Evolutionary conservation across 2,888 invertebrate species (phyloP), one percentile per base, ranked within the genome.

Genomic region (Sicus ferrugineus): DNA sequence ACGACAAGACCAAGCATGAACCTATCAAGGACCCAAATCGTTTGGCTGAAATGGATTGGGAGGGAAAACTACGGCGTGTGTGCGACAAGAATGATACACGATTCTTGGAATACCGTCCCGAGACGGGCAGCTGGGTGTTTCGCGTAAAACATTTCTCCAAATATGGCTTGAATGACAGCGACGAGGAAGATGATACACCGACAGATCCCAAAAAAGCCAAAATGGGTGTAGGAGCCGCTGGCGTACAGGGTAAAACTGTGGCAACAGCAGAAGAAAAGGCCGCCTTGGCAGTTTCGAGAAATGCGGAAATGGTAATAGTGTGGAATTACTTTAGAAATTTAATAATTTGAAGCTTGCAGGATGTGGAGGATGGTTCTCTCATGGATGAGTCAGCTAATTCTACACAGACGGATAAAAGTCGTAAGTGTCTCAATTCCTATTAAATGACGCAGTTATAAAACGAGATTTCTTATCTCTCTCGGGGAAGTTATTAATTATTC

Each of bases 71-170:
- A 69, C 91, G 96, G 19, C 89, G 91, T 34, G 92, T 93, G 0
- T 94, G 96, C 70, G 90, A 91, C 73, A 94, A 93, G 77, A 93
- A 97, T 84, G 93, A 92, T 73, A 96, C 96, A 0, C 90, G 92
- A 67, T 99, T 98, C 84, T 90, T 97, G 5, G 98, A 98, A 81
- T 98, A 97, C 85, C 89, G 96, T 0, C 95, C 97, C 0, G 94
- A 95, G 82, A 96, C 96, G 2, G 98, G 98, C 28, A 96, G 97
- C 67, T 99, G 98, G 98, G 97, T 97, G 64, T 98, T 98, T 86
- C 90, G 93, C 83, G 94, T 93, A 58, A 93, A 95, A 69, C 97
- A 97, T 85, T 97, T 97, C 85, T 96, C 97, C 19, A 97, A 96
- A 80, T 98, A 97, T 83, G 95, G 95, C 0, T 85, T 95, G 2